Conservation (phyloP, 1,140 invertebrate species). For the Tetramorium alpestre region DNA sequence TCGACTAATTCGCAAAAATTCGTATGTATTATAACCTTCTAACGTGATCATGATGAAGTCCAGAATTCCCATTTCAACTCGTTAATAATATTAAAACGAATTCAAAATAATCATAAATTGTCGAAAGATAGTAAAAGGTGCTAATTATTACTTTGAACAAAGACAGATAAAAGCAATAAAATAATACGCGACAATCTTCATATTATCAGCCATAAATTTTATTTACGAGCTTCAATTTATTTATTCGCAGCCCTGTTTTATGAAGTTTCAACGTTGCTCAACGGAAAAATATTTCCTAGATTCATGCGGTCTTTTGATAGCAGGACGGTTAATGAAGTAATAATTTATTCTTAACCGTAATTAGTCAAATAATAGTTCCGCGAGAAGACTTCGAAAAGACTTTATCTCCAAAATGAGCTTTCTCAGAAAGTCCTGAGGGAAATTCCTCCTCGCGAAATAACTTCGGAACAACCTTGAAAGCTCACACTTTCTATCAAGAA, state of each 20-base stretch:
- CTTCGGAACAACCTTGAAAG: conserved; percentile 16
- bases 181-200: not conserved
- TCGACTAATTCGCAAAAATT: not conserved
- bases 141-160: not conserved
- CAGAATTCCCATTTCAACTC: not conserved
- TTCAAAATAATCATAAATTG: not conserved
- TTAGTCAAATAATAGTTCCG: conserved; percentile 15
- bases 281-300: not conserved
- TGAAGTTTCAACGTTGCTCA: not conserved
- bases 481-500: not conserved
- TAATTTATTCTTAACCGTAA: conserved; percentile 14
- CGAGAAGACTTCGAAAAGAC: not conserved
- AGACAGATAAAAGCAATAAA: not conserved
- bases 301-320: not conserved
- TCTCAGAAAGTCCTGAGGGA: not conserved
- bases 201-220: not conserved
- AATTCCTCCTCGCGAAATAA: conserved; percentile 4
- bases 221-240: not conserved
- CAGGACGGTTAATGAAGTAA: not conserved
- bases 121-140: not conserved
- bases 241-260: not conserved
- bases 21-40: not conserved
- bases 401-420: conserved; percentile 19
- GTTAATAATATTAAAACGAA: not conserved
- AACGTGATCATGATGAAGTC: not conserved